Percentiles rank a stretch among this genome's conserved stretches.
phyloP scores from a whole-genome alignment of 1,140 invertebrate genomes.

The Chrysomallon squamiferum region DNA sequence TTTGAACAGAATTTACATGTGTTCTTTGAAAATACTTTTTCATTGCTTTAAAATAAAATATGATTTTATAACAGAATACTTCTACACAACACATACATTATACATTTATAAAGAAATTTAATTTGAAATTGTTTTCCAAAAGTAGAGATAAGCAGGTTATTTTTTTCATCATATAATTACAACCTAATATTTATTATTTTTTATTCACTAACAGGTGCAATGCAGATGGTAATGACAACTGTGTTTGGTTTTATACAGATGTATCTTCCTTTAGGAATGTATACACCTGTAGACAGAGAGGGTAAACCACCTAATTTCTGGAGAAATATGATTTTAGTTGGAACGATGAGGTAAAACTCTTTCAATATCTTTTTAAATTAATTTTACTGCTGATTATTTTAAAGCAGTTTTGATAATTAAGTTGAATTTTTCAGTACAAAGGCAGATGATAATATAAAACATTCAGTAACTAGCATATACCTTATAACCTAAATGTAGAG shows the following conservation, averaged over 20 bases:
- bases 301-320: constrained; percentile 76
- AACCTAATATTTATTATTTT: too few species aligned
- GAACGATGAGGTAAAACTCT: constrained; percentile 75
- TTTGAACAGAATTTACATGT: background rate
- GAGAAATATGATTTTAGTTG: constrained; percentile 79
- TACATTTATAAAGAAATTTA: too few species aligned
- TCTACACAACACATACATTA: too few species aligned
- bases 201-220: constrained; percentile 55
- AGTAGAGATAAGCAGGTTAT: too few species aligned
- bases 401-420: too few species aligned
- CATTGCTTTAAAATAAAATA: background rate
- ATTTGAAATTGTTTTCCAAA: too few species aligned
- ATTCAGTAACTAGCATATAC: background rate
- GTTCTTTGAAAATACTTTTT: constrained; percentile 2
- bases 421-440: too few species aligned
- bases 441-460: too few species aligned
- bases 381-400: constrained; percentile 9
- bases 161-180: too few species aligned
- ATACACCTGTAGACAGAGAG: constrained; percentile 67
- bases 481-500: too few species aligned
- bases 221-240: constrained; percentile 81
- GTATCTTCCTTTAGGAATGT: constrained; percentile 73
- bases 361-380: background rate
- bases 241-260: constrained; percentile 78
- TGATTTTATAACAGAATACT: background rate